Conservation (phyloP, 2,888 invertebrate genomes). For the Agrochola lychnidis region DNA sequence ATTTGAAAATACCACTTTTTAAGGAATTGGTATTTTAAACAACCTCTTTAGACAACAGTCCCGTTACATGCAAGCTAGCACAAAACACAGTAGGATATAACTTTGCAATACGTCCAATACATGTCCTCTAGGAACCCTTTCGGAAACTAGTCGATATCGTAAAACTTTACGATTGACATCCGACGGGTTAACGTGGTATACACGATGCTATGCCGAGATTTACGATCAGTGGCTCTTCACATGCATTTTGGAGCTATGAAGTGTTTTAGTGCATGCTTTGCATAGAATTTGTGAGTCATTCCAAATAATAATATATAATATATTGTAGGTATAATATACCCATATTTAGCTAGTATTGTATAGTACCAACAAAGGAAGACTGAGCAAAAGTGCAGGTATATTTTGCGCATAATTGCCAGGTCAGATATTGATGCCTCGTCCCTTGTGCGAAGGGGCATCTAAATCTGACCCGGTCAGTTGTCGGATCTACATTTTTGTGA, state of each 20-base stretch:
- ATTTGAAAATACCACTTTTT: background rate
- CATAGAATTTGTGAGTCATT: constrained; percentile 42
- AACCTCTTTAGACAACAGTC: background rate
- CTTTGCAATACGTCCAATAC: constrained; percentile 51
- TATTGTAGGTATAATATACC: background rate
- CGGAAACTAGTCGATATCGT: constrained; percentile 88
- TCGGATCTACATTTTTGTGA: too few species aligned
- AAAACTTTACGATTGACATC: constrained; percentile 89
- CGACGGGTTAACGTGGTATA: constrained; percentile 83
- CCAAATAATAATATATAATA: background rate
- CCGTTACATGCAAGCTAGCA: constrained; percentile 43
- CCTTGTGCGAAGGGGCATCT: too few species aligned
- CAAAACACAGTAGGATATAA: constrained; percentile 33
- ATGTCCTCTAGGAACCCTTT: constrained; percentile 79
- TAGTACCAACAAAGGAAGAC: background rate
- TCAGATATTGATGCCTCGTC: too few species aligned
- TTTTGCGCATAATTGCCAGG: too few species aligned
- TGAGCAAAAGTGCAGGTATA: too few species aligned
- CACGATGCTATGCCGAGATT: constrained; percentile 69
- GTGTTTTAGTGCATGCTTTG: constrained; percentile 58
- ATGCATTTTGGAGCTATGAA: constrained; percentile 63
- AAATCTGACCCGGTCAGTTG: too few species aligned
- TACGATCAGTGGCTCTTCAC: constrained; percentile 67
- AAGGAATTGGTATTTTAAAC: background rate
- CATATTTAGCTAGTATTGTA: background rate